These are phyloP conservation scores for Tiliqua scincoides DNA, from an alignment of 2,113 vertebrate species.

Conservation along the genomic window DNA sequence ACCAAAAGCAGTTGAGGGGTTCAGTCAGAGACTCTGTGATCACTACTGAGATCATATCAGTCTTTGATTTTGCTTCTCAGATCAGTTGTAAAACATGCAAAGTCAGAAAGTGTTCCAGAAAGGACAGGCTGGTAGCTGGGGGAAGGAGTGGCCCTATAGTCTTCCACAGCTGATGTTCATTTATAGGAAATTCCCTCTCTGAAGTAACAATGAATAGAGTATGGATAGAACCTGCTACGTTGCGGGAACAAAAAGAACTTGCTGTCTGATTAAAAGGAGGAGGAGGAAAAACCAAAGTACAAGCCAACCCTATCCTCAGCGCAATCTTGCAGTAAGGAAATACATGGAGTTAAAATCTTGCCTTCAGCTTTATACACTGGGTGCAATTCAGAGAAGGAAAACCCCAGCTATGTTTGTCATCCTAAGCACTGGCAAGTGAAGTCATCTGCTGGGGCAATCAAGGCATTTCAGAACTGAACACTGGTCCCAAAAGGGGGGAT, in stretches of 20 bases:
- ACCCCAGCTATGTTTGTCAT: conserved; percentile 20
- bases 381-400: neutral
- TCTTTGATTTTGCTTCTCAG: conserved; percentile 49
- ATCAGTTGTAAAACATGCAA: conserved; percentile 49
- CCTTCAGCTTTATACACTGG: neutral
- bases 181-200: conserved; percentile 51
- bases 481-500: no score
- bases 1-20: conserved; percentile 15
- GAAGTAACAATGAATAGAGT: conserved; percentile 53
- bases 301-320: neutral
- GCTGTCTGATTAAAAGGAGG: conserved; percentile 22
- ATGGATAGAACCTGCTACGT: conserved; percentile 36
- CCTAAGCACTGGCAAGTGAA: neutral
- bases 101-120: conserved; percentile 37
- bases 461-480: no score
- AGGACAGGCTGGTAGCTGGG: neutral
- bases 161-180: conserved; percentile 42
- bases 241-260: conserved; percentile 30
- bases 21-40: conserved; percentile 40
- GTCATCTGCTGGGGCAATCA: no score
- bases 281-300: conserved; percentile 46
- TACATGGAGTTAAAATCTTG: neutral
- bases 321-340: neutral
- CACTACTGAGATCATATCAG: conserved; percentile 61
- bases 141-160: neutral